phyloP scores from a whole-genome alignment of 2,113 vertebrate species.

The Gambusia holbrooki region DNA sequence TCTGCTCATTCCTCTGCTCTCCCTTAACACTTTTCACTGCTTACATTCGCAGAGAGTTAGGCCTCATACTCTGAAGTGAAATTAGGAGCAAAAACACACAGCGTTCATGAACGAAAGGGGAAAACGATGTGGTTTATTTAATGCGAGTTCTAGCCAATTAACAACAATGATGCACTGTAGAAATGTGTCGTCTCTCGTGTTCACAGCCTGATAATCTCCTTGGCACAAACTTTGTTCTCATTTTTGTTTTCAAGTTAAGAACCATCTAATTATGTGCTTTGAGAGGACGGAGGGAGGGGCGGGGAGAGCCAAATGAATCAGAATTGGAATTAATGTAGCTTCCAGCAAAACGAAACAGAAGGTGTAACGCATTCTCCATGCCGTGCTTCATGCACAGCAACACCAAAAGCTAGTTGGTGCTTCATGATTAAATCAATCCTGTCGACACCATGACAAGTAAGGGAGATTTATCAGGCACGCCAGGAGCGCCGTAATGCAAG shows the following conservation, averaged over 20 bases:
- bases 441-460: constrained; percentile 65
- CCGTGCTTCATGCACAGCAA: constrained; percentile 26
- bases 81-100: constrained; percentile 55
- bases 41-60: constrained; percentile 30
- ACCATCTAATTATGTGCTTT: constrained; percentile 55
- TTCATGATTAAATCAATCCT: constrained; percentile 67
- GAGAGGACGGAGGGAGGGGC: constrained; percentile 25
- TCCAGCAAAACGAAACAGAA: constrained; percentile 55
- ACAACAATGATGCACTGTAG: constrained; percentile 65
- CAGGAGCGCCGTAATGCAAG: constrained; percentile 53
- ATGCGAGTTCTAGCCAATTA: constrained; percentile 56
- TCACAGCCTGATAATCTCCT: constrained; percentile 61
- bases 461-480: constrained; percentile 64
- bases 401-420: constrained; percentile 25
- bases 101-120: constrained; percentile 61
- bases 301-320: constrained; percentile 60
- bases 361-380: constrained; percentile 27
- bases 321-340: constrained; percentile 68
- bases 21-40: constrained; percentile 10
- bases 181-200: constrained; percentile 55
- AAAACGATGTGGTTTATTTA: constrained; percentile 63
- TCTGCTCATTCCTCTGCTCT: constrained; percentile 33
- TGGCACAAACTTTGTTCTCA: constrained; percentile 52
- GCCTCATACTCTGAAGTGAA: constrained; percentile 45
- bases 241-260: constrained; percentile 37